These are phyloP conservation scores for Solenopsis invicta DNA, from an alignment of 1,140 invertebrate genomes.

Conservation along the genomic window DNA sequence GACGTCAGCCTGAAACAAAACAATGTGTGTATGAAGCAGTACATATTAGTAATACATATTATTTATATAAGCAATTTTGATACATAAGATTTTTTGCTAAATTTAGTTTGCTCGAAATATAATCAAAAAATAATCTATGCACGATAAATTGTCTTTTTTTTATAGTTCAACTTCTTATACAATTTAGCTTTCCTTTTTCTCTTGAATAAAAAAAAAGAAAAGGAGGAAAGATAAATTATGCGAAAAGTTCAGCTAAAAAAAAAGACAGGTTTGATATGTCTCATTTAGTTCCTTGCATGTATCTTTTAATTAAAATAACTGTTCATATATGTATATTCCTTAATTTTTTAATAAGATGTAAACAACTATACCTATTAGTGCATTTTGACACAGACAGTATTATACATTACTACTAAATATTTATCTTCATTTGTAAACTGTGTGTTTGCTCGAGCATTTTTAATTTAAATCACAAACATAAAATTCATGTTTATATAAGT, in stretches of 20 bases:
- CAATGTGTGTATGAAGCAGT: neutral
- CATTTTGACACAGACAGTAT: neutral
- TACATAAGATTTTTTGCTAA: neutral
- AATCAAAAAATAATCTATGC: neutral
- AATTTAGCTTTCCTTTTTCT: too few relatives aligned
- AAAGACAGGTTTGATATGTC: neutral
- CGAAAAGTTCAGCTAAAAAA: too few relatives aligned
- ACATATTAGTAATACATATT: neutral
- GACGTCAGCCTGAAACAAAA: slow-evolving; percentile 86
- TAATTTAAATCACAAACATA: neutral
- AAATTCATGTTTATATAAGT: neutral
- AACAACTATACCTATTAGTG: neutral
- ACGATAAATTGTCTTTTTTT: neutral
- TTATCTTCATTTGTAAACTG: neutral
- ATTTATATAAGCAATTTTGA: neutral
- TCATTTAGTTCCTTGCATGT: neutral
- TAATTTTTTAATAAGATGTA: neutral
- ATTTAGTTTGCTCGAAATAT: neutral
- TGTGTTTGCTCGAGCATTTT: neutral
- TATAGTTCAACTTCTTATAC: too few relatives aligned
- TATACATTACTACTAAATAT: slow-evolving; percentile 8
- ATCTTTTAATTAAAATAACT: slow-evolving; percentile 29
- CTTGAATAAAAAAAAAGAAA: too few relatives aligned
- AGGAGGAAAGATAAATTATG: too few relatives aligned
- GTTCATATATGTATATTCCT: neutral